Conservation (phyloP, 2,888 invertebrate species). For the Eupsilia transversa region DNA sequence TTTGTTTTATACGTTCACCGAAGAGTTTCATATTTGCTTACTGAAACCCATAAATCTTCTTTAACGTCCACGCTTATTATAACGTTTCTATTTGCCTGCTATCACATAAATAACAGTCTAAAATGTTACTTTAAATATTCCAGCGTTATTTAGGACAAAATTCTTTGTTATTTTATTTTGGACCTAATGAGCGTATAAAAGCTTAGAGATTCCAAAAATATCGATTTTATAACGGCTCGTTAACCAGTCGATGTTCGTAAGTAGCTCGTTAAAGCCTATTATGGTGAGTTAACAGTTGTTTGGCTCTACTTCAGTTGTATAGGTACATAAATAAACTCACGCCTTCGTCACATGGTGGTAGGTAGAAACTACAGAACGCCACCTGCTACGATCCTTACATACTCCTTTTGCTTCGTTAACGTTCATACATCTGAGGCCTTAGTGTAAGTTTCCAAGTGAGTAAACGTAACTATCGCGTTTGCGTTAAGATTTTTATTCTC, state of each 20-base stretch:
- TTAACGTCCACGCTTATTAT: conserved; percentile 44
- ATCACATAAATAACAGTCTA: conserved; percentile 55
- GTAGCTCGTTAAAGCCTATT: conserved; percentile 50
- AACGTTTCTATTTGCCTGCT: conserved; percentile 49
- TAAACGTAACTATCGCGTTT: too few species aligned
- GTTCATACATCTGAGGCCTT: too few species aligned
- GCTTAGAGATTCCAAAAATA: conserved; percentile 54
- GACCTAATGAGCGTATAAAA: conserved; percentile 47
- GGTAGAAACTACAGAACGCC: too few species aligned
- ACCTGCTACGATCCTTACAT: too few species aligned
- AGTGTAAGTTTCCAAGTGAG: too few species aligned
- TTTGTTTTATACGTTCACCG: conserved; percentile 10
- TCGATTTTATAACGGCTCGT: conserved; percentile 52
- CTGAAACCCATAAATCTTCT: conserved; percentile 54
- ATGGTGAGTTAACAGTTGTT: conserved; percentile 41
- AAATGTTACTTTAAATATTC: conserved; percentile 39
- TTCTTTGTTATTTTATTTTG: conserved; percentile 45
- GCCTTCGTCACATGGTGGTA: too few species aligned
- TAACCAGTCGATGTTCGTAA: conserved; percentile 37
- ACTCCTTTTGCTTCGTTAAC: too few species aligned
- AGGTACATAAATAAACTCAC: too few species aligned
- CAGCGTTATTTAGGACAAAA: conserved; percentile 30
- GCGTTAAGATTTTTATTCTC: too few species aligned
- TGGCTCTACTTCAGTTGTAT: conserved; percentile 6
- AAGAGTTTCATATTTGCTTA: conserved; percentile 54